These are phyloP conservation scores for Phocides pigmalion DNA, from an alignment of 1,140 invertebrate genomes.

Conservation along the genomic window DNA sequence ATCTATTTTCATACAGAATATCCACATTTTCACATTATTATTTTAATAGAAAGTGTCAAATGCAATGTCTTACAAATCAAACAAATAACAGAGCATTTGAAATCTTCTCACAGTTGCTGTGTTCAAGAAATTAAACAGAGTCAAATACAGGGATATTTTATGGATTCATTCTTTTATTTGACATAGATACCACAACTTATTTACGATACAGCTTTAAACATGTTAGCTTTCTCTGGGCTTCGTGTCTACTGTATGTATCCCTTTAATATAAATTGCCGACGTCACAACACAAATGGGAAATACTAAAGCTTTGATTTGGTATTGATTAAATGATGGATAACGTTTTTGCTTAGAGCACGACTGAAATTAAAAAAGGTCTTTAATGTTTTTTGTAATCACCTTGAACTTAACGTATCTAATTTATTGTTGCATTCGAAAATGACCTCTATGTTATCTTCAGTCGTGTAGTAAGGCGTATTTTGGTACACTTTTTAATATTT, in stretches of 20 bases:
- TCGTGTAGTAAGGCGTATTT: slow-evolving; percentile 1
- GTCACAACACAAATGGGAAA: slow-evolving; percentile 49
- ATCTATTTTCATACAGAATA: slow-evolving; percentile 78
- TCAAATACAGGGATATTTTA: slow-evolving; percentile 82
- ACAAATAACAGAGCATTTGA: slow-evolving; percentile 56
- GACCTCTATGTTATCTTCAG: slow-evolving; percentile 11
- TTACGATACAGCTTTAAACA: slow-evolving; percentile 40
- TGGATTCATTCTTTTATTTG: slow-evolving; percentile 67
- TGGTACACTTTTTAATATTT: slow-evolving; percentile 3
- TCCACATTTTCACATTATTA: slow-evolving; percentile 62
- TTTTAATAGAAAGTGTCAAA: slow-evolving; percentile 69
- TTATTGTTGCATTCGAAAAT: slow-evolving; percentile 1
- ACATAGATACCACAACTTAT: slow-evolving; percentile 53
- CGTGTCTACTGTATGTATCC: slow-evolving; percentile 37
- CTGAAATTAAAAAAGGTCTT: slow-evolving; percentile 12
- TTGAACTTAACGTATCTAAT: slow-evolving; percentile 11
- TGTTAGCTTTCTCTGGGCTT: slow-evolving; percentile 7
- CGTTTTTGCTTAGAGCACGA: slow-evolving; percentile 47
- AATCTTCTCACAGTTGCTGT: slow-evolving; percentile 65
- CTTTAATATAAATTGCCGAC: slow-evolving; percentile 41
- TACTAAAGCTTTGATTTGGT: slow-evolving; percentile 82
- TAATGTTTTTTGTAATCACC: slow-evolving; percentile 2
- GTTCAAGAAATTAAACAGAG: slow-evolving; percentile 80
- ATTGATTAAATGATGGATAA: slow-evolving; percentile 70
- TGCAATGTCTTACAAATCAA: slow-evolving; percentile 45